phyloP scores from a whole-genome alignment of 2,113 vertebrate genomes.

The Poeciliopsis turrubarensis region DNA sequence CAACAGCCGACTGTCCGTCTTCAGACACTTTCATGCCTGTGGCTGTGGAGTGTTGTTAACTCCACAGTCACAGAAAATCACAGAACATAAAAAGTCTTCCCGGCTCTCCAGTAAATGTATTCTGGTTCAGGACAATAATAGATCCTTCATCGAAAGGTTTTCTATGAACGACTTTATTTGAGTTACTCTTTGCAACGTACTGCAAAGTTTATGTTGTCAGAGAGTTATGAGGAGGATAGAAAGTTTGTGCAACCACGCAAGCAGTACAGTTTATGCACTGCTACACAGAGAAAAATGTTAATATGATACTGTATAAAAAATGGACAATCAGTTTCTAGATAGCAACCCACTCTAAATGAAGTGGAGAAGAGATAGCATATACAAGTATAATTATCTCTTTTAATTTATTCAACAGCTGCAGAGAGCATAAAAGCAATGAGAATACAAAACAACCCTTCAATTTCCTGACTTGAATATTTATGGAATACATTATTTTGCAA shows the following conservation, averaged over 20 bases:
- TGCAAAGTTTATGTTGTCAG: neutral
- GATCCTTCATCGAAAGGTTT: neutral
- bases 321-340: conserved; percentile 19
- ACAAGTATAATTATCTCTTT: conserved; percentile 14
- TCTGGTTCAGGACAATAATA: neutral
- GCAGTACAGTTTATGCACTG: neutral
- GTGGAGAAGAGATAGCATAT: conserved; percentile 36
- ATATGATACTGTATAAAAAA: conserved; percentile 18
- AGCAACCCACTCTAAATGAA: conserved; percentile 17
- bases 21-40: neutral
- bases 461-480: conserved; percentile 11
- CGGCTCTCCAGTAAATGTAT: neutral
- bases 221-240: neutral
- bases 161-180: neutral
- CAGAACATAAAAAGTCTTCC: neutral
- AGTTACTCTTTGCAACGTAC: neutral
- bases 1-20: neutral
- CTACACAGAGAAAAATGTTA: neutral
- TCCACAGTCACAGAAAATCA: neutral
- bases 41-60: neutral
- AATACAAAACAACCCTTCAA: neutral
- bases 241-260: neutral
- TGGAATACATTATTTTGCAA: conserved; percentile 1
- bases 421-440: conserved; percentile 9
- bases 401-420: conserved; percentile 12